Percentiles rank a stretch among this genome's conserved stretches.
phyloP scores from a whole-genome alignment of 1,140 invertebrate species.

The Acromyrmex charruanus region DNA sequence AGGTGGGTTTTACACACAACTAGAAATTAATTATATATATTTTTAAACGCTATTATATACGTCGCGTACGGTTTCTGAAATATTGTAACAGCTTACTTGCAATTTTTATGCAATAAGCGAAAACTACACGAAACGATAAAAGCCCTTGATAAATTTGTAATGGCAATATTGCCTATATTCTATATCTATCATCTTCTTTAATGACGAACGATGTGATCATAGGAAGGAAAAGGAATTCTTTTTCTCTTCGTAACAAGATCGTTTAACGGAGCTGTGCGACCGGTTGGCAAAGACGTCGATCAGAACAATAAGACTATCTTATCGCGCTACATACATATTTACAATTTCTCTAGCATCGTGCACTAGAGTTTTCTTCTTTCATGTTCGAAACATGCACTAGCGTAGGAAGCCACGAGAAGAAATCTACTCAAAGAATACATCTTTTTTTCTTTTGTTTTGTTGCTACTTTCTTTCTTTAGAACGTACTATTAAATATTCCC shows the following conservation, averaged over 20 bases:
- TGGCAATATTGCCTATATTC: slow-evolving; percentile 29
- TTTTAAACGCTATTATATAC: slow-evolving; percentile 35
- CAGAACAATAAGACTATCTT: slow-evolving; percentile 86
- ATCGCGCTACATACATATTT: slow-evolving; percentile 86
- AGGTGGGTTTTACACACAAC: slow-evolving; percentile 46
- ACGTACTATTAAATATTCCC: slow-evolving; percentile 14
- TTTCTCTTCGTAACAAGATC: slow-evolving; percentile 61
- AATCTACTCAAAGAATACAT: slow-evolving; percentile 41
- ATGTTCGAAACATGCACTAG: slow-evolving; percentile 79
- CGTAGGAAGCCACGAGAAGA: slow-evolving; percentile 69
- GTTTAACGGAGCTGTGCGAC: slow-evolving; percentile 74
- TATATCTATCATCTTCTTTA: slow-evolving; percentile 48
- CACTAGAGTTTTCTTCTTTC: slow-evolving; percentile 68
- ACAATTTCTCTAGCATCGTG: slow-evolving; percentile 80
- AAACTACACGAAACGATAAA: slow-evolving; percentile 61
- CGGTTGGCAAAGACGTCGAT: slow-evolving; percentile 82
- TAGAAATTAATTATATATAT: slow-evolving; percentile 50
- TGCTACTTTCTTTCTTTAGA: neutral
- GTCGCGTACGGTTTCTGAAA: slow-evolving; percentile 37
- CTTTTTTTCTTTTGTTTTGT: slow-evolving; percentile 21
- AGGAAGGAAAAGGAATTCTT: slow-evolving; percentile 39
- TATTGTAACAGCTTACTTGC: slow-evolving; percentile 41
- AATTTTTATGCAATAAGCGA: slow-evolving; percentile 53
- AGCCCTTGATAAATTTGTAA: slow-evolving; percentile 53
- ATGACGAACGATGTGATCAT: slow-evolving; percentile 28